Base-by-base conservation (phyloP, 92 coral and sea anemone genomes). In the Pocillopora meandrina region DNA sequence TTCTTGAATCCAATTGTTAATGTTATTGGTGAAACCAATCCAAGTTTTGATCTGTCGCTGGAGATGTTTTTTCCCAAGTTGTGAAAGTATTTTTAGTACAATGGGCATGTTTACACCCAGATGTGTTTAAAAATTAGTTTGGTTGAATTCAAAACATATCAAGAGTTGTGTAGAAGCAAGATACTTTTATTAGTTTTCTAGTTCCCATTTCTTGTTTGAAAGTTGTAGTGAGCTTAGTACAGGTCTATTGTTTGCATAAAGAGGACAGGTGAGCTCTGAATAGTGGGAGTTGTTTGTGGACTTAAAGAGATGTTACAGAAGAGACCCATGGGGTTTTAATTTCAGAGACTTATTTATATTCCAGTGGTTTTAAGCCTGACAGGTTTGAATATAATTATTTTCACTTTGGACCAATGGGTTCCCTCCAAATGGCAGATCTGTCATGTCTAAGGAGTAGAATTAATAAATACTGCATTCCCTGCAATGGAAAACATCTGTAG, bases 351-450 rank as follows among this genome's bases (percentile, higher is more conserved):
- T 83, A 65, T 83, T 83, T 74, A 34, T 34, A 59, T 11, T 52
- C 36, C 73, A 47, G 80, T 73, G 80, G 74, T 83, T 83, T 62
- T 61, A 83, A 52, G 26, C 35, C 16, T 83, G 79, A 74, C 79
- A 81, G 86, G 79, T 83, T 73, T 64, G 74, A 64, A 64, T 42
- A 74, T 34, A 58, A 35, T 73, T 73, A 42, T 83, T 83, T 49
- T 16, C 12, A 1, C 74, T 83, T 10, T 83, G 63, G n/a, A 9
- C 86, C 86, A 83, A 83, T 83, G 65, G 74, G 21, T 63, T 62
- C 8, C 18, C 86, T 83, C 86, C 86, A 82, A 35, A 58, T 82
- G 77, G 85, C 85, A 83, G 86, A 74, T 47, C 80, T 61, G 86
- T 83, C 86, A 83, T 73, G 80, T 83, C 86, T 83, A 34, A 71